Conservation (phyloP, 2,113 vertebrate genomes). For the Coreoperca whiteheadi region DNA sequence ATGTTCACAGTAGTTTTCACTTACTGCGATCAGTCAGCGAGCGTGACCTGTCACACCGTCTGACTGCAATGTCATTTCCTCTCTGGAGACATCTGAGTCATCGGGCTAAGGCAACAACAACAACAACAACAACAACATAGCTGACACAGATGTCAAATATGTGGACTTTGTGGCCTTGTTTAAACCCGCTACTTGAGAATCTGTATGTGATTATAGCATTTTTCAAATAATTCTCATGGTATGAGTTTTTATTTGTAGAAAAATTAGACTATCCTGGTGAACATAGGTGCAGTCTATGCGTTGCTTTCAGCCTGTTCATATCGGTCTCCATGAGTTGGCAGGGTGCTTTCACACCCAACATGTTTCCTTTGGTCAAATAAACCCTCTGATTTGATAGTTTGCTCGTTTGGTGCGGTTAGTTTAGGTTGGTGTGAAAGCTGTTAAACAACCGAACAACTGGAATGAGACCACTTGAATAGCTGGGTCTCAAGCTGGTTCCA, state of each 20-base stretch:
- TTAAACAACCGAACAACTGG: too few species aligned
- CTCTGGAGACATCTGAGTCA: conserved; percentile 37
- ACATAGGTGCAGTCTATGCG: not conserved
- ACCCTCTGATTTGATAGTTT: too few species aligned
- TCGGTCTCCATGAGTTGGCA: too few species aligned
- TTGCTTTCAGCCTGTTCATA: not conserved
- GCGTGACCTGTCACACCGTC: conserved; percentile 51
- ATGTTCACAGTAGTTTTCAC: conserved; percentile 58
- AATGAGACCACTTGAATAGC: too few species aligned
- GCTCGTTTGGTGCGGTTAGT: too few species aligned
- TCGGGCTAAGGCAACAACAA: conserved; percentile 3
- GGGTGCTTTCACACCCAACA: too few species aligned
- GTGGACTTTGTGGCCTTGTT: not conserved
- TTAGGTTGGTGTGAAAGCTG: too few species aligned
- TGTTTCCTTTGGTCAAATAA: too few species aligned
- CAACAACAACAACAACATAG: conserved; percentile 17
- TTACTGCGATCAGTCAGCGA: conserved; percentile 40
- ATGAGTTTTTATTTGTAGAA: not conserved
- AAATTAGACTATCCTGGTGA: not conserved
- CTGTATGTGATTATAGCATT: not conserved
- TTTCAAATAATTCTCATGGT: not conserved
- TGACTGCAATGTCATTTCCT: conserved; percentile 58
- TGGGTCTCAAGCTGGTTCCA: not conserved
- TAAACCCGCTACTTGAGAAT: not conserved
- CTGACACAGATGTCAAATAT: not conserved